These are phyloP conservation scores for Mellilla xanthometata DNA, from an alignment of 2,888 invertebrate species.

Conservation along the genomic window DNA sequence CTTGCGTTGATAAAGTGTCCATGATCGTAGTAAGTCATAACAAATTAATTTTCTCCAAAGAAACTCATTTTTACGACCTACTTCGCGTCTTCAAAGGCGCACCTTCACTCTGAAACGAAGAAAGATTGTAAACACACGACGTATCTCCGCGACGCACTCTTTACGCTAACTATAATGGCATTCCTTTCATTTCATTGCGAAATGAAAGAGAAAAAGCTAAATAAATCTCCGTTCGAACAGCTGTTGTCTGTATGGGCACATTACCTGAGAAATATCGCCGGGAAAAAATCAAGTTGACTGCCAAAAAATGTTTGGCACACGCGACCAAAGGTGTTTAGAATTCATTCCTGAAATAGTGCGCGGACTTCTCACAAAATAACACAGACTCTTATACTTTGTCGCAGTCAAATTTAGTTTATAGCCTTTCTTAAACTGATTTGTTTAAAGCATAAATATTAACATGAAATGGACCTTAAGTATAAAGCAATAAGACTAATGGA, in stretches of 20 bases:
- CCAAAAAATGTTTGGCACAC: slow-evolving; percentile 36
- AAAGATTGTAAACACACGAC: slow-evolving; percentile 26
- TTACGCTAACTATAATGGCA: slow-evolving; percentile 40
- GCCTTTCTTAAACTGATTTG: too few relatives aligned
- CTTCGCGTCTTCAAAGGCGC: slow-evolving; percentile 26
- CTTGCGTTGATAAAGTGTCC: slow-evolving; percentile 12
- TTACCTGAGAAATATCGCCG: slow-evolving; percentile 59
- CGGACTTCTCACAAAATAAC: slow-evolving; percentile 5
- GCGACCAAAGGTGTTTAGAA: slow-evolving; percentile 47
- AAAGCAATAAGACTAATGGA: not conserved
- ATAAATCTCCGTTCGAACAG: slow-evolving; percentile 41
- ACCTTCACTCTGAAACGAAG: slow-evolving; percentile 24
- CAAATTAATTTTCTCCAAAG: slow-evolving; percentile 27
- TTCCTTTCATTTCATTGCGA: slow-evolving; percentile 40
- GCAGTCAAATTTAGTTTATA: not conserved
- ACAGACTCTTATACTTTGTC: not conserved
- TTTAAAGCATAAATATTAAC: not conserved
- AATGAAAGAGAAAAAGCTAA: slow-evolving; percentile 33
- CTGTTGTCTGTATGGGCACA: slow-evolving; percentile 47
- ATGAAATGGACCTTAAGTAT: not conserved
- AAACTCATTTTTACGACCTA: slow-evolving; percentile 19
- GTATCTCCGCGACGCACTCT: slow-evolving; percentile 20
- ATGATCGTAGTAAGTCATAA: slow-evolving; percentile 25
- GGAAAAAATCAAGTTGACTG: slow-evolving; percentile 34
- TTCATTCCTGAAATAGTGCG: slow-evolving; percentile 39